These are phyloP conservation scores for Philonicus albiceps DNA, from an alignment of 2,888 invertebrate species.

Conservation along the genomic window DNA sequence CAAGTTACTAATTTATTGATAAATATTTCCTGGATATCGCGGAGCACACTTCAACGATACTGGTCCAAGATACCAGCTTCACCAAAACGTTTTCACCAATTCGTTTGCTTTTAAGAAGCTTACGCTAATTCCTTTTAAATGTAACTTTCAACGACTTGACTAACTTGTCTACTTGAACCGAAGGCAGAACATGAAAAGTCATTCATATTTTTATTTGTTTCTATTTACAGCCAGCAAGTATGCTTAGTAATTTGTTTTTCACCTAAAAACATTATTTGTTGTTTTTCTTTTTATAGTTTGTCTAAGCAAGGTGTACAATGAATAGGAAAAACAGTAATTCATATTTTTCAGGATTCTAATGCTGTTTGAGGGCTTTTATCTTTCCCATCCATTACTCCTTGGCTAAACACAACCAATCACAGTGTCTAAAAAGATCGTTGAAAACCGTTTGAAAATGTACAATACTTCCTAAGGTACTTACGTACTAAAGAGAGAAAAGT, in stretches of 20 bases:
- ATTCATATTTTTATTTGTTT: not conserved
- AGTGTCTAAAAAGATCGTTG: constrained; percentile 32
- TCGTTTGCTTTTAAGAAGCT: not conserved
- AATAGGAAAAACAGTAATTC: not conserved
- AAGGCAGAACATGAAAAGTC: constrained; percentile 1
- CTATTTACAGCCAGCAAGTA: not conserved
- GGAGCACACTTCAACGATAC: not conserved
- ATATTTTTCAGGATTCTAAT: not conserved
- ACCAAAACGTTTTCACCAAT: not conserved
- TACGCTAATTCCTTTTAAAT: not conserved
- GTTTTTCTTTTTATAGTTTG: not conserved
- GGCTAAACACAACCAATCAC: constrained; percentile 27
- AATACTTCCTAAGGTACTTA: constrained; percentile 27
- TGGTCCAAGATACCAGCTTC: not conserved
- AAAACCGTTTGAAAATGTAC: constrained; percentile 36
- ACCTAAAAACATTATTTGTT: not conserved
- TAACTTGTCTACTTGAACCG: not conserved
- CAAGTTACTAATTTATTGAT: not conserved
- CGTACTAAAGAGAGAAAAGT: constrained; percentile 22
- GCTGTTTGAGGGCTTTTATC: not conserved
- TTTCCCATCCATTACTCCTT: not conserved
- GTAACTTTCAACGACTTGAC: not conserved
- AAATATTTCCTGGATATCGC: not conserved
- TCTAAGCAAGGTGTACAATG: not conserved
- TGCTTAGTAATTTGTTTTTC: not conserved